Percentiles rank a stretch among this genome's conserved stretches.
phyloP scores from a whole-genome alignment of 2,113 vertebrate species.

The Charina bottae region DNA sequence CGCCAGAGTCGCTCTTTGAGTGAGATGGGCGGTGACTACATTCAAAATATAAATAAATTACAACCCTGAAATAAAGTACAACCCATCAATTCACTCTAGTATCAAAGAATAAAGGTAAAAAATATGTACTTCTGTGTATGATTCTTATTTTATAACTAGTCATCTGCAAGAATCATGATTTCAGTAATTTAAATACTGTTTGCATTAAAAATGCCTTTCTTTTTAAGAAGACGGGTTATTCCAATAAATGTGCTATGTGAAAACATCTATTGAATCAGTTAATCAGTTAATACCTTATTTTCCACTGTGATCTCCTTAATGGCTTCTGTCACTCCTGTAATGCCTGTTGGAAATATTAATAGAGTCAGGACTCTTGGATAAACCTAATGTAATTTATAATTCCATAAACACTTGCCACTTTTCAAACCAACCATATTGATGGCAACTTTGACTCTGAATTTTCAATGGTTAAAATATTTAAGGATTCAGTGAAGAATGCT shows the following conservation, averaged over 20 bases:
- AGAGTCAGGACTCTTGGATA: background rate
- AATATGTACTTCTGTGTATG: background rate
- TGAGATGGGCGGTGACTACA: no score
- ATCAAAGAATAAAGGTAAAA: background rate
- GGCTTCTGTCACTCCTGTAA: conserved; percentile 85
- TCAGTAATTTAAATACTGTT: background rate
- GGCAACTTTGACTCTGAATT: background rate
- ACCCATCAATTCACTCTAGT: background rate
- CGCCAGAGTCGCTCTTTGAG: no score
- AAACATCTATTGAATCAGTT: conserved; percentile 7
- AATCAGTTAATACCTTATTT: conserved; percentile 82
- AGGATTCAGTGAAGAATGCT: background rate
- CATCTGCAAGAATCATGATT: background rate
- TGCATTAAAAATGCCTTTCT: background rate
- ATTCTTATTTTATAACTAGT: background rate
- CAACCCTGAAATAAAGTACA: background rate
- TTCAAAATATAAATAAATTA: no score
- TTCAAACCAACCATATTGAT: background rate
- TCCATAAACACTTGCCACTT: background rate
- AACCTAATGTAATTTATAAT: background rate
- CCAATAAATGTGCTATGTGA: background rate
- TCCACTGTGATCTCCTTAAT: conserved; percentile 92
- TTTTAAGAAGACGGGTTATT: background rate
- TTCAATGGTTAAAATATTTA: conserved; percentile 9
- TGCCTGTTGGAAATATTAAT: conserved; percentile 69